These are phyloP conservation scores for Mesembrinibis cayennensis DNA, from an alignment of 2,113 vertebrate genomes.

Conservation along the genomic window DNA sequence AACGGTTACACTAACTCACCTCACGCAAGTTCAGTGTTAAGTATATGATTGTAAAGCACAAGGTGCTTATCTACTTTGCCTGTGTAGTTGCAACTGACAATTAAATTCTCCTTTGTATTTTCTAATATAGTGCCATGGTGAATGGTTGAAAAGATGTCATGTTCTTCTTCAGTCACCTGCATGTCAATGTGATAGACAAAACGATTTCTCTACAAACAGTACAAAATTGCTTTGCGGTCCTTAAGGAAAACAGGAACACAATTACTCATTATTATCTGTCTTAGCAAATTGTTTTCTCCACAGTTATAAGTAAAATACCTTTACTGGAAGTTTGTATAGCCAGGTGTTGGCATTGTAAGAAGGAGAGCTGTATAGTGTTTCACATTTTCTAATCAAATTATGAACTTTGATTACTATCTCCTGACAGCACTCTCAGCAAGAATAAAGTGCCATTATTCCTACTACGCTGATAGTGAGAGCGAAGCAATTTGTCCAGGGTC, in stretches of 20 bases:
- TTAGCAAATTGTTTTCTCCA: not conserved
- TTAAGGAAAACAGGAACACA: not conserved
- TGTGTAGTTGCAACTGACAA: not conserved
- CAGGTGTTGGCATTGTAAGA: not conserved
- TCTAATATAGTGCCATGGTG: not conserved
- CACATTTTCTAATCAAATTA: not conserved
- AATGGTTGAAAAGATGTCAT: constrained; percentile 12
- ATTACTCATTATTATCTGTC: not conserved
- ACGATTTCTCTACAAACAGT: not conserved
- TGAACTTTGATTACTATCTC: not conserved
- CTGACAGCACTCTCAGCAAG: not conserved
- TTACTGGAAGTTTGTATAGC: not conserved
- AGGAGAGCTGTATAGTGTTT: not conserved
- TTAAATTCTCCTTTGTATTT: not conserved
- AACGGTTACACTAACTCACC: constrained; percentile 22
- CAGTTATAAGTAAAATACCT: not conserved
- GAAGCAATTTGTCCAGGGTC: not conserved
- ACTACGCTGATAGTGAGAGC: not conserved
- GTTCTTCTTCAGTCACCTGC: not conserved
- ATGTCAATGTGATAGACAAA: not conserved
- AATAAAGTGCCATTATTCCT: not conserved
- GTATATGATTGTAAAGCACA: not conserved
- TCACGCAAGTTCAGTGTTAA: not conserved
- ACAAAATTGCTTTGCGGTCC: not conserved
- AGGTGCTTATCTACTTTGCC: not conserved